These are phyloP conservation scores for Scomberomorus guttatus DNA, from an alignment of 2,797 vertebrate species.

Conservation along the genomic window DNA sequence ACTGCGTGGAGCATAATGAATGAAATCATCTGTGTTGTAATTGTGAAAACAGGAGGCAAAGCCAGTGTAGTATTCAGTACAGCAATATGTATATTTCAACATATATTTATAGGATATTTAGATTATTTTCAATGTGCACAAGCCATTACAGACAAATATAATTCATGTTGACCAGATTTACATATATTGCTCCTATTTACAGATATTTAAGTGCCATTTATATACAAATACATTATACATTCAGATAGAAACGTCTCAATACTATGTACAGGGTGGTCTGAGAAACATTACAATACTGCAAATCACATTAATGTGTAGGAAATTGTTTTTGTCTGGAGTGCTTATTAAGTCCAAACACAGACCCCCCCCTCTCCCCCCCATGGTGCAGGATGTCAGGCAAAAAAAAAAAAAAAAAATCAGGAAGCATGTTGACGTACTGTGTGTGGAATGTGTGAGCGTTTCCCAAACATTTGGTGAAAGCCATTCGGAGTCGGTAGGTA, in stretches of 20 bases:
- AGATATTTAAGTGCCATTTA: conserved; percentile 52
- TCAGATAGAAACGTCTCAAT: conserved; percentile 16
- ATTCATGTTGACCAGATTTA: conserved; percentile 55
- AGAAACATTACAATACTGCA: conserved; percentile 5
- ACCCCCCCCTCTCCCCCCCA: background rate
- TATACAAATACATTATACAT: conserved; percentile 60
- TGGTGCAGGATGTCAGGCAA: conserved; percentile 51
- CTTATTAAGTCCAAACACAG: conserved; percentile 50
- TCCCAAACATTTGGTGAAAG: conserved; percentile 49
- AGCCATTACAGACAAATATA: conserved; percentile 54
- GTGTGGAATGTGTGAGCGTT: conserved; percentile 73
- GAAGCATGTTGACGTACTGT: conserved; percentile 59
- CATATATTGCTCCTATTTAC: conserved; percentile 77
- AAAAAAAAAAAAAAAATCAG: conserved; percentile 11
- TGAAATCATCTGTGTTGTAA: conserved; percentile 2
- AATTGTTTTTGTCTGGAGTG: conserved; percentile 57
- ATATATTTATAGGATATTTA: conserved; percentile 50
- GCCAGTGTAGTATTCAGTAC: conserved; percentile 26
- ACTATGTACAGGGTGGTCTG: conserved; percentile 14
- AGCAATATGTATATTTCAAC: conserved; percentile 50
- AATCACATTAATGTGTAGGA: conserved; percentile 45
- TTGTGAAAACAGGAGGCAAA: conserved; percentile 45
- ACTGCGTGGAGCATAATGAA: conserved; percentile 25
- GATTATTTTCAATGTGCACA: conserved; percentile 57
- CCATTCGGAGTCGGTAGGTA: conserved; percentile 35